Conservation (phyloP, 2,113 vertebrate genomes). For the Bufo bufo region DNA sequence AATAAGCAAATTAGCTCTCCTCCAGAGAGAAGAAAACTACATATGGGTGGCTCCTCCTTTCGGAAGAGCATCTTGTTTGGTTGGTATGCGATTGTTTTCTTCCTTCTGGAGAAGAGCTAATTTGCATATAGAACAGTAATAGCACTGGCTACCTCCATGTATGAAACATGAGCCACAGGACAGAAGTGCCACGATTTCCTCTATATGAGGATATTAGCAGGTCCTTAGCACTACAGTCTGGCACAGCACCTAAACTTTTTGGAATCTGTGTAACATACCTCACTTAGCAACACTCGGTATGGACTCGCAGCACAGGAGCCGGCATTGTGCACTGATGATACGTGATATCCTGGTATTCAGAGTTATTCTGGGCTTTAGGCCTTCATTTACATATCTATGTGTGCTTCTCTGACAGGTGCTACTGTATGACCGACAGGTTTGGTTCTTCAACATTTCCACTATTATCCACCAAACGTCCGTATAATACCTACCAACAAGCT, state of each 20-base stretch:
- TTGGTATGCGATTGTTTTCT: no score
- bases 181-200: not conserved
- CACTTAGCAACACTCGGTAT: conserved; percentile 8
- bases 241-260: conserved; percentile 12
- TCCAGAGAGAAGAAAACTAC: no score
- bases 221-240: not conserved
- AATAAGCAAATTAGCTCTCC: no score
- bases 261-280: conserved; percentile 17
- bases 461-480: not conserved
- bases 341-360: conserved; percentile 36
- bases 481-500: no score
- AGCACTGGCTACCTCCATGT: not conserved
- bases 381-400: conserved; percentile 22
- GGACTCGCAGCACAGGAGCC: conserved; percentile 11
- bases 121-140: no score
- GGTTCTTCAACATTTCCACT: not conserved
- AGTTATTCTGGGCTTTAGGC: conserved; percentile 46
- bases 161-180: not conserved
- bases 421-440: not conserved
- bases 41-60: no score
- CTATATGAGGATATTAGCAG: not conserved
- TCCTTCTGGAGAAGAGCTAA: no score
- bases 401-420: not conserved
- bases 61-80: no score
- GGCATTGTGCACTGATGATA: conserved; percentile 28